Percentiles rank a stretch among this genome's conserved stretches.
These are phyloP conservation scores for Glomeris maerens DNA, from an alignment of 1,140 invertebrate species.

Conservation along the genomic window DNA sequence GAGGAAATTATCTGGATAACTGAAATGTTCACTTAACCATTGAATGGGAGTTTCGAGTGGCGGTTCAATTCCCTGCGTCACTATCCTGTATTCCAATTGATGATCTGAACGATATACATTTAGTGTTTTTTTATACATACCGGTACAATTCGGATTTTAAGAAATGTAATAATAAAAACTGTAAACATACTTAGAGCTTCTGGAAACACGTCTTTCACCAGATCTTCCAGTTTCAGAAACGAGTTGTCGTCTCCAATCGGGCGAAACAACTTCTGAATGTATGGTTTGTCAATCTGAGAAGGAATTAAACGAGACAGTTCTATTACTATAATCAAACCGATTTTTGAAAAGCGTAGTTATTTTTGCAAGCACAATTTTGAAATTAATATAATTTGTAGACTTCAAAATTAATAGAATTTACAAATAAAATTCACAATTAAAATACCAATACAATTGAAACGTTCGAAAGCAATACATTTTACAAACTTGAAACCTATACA, in stretches of 20 bases:
- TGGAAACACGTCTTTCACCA: slow-evolving; percentile 24
- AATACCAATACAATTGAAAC: no score
- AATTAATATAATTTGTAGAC: no score
- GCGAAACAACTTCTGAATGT: slow-evolving; percentile 29
- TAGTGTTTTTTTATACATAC: no score
- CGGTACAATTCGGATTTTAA: no score
- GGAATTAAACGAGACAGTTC: slow-evolving; percentile 1
- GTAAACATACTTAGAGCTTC: slow-evolving; percentile 16
- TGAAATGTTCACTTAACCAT: slow-evolving; percentile 94
- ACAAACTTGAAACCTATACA: no score
- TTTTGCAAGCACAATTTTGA: no score
- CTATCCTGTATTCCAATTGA: no score
- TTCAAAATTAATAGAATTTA: no score
- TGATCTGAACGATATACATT: no score
- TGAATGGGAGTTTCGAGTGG: slow-evolving; percentile 81
- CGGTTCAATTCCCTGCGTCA: slow-evolving; percentile 78
- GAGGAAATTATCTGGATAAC: slow-evolving; percentile 97
- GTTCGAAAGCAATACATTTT: no score
- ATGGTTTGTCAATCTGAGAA: slow-evolving; percentile 24
- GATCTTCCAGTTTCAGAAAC: slow-evolving; percentile 23
- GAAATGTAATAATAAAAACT: no score
- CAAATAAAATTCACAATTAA: no score
- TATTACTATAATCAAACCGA: slow-evolving; percentile 8
- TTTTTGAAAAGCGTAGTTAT: neutral
- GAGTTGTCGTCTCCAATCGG: slow-evolving; percentile 28